phyloP scores from a whole-genome alignment of 2,113 vertebrate species.

The Petrocephalus microphthalmus region DNA sequence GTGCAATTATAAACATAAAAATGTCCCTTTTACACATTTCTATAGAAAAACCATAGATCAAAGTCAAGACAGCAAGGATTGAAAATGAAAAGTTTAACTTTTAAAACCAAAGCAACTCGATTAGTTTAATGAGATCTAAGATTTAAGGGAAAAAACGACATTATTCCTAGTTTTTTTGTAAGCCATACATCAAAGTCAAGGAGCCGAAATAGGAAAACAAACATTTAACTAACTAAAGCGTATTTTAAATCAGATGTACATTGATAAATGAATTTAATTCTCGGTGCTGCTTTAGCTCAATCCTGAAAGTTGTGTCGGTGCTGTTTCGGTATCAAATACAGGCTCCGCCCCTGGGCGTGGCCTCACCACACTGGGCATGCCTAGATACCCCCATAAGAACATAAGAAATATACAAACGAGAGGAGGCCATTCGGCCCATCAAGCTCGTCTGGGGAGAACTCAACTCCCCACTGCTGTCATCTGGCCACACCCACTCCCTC shows the following conservation, averaged over 20 bases:
- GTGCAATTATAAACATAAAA: not conserved
- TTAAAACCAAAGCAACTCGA: slow-evolving; percentile 3
- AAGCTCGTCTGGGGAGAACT: no score
- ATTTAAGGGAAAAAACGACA: not conserved
- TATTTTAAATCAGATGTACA: not conserved
- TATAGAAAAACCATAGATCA: slow-evolving; percentile 2
- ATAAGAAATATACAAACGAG: no score
- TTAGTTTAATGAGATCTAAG: slow-evolving; percentile 19
- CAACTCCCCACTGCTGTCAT: not conserved
- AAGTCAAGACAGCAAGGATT: slow-evolving; percentile 2
- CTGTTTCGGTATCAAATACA: not conserved
- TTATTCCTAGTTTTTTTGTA: slow-evolving; percentile 7
- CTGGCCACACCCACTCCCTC: not conserved
- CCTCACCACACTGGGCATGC: not conserved
- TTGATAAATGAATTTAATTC: not conserved
- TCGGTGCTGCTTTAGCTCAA: not conserved
- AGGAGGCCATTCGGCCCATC: no score
- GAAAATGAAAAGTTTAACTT: slow-evolving; percentile 12
- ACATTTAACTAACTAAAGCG: not conserved
- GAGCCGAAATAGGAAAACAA: not conserved
- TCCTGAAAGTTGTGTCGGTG: not conserved
- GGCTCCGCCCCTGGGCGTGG: not conserved
- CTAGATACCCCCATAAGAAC: no score
- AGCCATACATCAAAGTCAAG: slow-evolving; percentile 2
- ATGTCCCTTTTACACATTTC: not conserved